A percentile compares a stretch with the other conserved stretches of the same genome.
Conservation (phyloP, 2,113 vertebrate species). For the Sterna hirundo region DNA sequence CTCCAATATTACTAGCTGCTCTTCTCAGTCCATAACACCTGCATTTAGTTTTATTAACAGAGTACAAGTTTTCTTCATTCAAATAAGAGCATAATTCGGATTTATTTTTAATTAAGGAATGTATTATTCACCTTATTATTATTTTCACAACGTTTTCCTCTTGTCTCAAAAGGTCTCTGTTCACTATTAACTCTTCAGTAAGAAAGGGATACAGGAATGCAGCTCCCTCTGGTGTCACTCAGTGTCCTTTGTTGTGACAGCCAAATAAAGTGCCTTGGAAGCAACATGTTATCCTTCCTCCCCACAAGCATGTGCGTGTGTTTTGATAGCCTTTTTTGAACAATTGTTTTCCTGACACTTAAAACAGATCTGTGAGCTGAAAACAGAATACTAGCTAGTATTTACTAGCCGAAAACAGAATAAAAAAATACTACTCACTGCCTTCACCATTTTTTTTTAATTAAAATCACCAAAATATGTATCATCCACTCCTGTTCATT, state of each 20-base stretch:
- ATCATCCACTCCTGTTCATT: neutral
- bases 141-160: neutral
- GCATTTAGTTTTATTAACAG: neutral
- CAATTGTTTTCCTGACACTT: neutral
- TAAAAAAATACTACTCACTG: neutral
- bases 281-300: neutral
- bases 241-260: neutral
- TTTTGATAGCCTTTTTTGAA: neutral
- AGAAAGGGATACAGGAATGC: neutral
- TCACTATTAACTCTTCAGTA: neutral
- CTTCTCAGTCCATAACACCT: neutral
- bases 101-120: neutral
- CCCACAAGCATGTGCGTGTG: accelerated
- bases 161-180: neutral
- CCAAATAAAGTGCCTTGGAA: neutral
- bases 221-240: conserved; percentile 6
- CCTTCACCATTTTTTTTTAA: neutral
- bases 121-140: neutral
- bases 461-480: neutral
- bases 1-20: neutral
- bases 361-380: neutral
- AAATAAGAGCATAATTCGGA: neutral
- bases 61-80: neutral
- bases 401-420: neutral
- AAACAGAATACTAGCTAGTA: neutral